Percentiles rank a stretch among this genome's conserved stretches.
phyloP scores from a whole-genome alignment of 1,140 invertebrate species.

The Drosophila paulistorum region DNA sequence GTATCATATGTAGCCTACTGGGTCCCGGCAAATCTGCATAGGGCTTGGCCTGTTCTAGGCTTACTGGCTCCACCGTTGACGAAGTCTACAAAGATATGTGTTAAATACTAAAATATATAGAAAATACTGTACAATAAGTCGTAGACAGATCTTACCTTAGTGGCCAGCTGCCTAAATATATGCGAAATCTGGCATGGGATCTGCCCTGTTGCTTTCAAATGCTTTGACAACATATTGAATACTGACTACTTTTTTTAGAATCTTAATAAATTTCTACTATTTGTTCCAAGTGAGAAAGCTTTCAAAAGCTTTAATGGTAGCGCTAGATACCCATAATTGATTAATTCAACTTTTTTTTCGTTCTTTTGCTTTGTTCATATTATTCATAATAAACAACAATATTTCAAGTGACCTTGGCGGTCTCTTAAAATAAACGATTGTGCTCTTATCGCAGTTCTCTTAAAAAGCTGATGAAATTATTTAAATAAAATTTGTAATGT shows the following conservation, averaged over 20 bases:
- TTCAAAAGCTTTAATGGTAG: slow-evolving; percentile 44
- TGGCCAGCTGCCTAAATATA: slow-evolving; percentile 31
- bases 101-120: too few species aligned
- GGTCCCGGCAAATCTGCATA: slow-evolving; percentile 65
- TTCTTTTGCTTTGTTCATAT: neutral
- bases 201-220: slow-evolving; percentile 29
- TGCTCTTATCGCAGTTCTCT: too few species aligned
- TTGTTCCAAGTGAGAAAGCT: slow-evolving; percentile 46
- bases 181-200: slow-evolving; percentile 29
- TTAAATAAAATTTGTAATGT: too few species aligned
- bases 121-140: too few species aligned
- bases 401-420: slow-evolving; percentile 1
- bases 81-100: slow-evolving; percentile 7
- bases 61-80: neutral
- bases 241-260: slow-evolving; percentile 37
- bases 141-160: slow-evolving; percentile 12
- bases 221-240: slow-evolving; percentile 59
- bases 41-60: slow-evolving; percentile 58
- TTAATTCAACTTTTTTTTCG: slow-evolving; percentile 29
- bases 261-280: slow-evolving; percentile 29
- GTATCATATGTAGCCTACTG: slow-evolving; percentile 54
- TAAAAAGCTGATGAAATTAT: too few species aligned
- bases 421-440: too few species aligned
- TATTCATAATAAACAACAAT: slow-evolving; percentile 22
- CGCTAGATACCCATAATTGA: slow-evolving; percentile 17